Percentiles rank a stretch among this genome's conserved stretches.
Conservation (phyloP, 2,797 vertebrate genomes). For the Typhlichthys subterraneus region DNA sequence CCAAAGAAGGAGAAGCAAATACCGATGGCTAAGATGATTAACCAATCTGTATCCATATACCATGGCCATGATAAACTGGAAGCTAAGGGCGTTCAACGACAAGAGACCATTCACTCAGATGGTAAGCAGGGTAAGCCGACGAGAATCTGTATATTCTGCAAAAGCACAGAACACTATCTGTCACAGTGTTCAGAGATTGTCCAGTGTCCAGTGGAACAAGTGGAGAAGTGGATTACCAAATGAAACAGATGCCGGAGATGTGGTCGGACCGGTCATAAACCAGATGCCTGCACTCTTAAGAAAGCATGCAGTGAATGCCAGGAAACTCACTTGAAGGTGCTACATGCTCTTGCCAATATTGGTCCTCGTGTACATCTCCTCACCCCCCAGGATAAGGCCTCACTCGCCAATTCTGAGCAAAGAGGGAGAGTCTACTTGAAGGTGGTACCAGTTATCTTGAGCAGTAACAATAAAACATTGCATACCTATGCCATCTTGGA, state of each 20-base stretch:
- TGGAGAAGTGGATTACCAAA: neutral
- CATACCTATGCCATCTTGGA: constrained; percentile 6
- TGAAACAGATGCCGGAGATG: neutral
- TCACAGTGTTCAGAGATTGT: constrained; percentile 1
- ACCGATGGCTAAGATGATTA: neutral
- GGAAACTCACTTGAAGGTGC: neutral
- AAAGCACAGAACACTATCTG: neutral
- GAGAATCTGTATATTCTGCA: neutral
- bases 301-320: constrained; percentile 6
- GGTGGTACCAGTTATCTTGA: constrained; percentile 1
- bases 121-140: neutral
- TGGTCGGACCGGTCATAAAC: neutral
- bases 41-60: neutral
- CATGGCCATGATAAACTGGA: neutral
- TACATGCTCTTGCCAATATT: neutral
- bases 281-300: neutral
- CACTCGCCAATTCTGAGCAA: constrained; percentile 1
- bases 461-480: neutral
- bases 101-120: neutral
- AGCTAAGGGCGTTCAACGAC: neutral
- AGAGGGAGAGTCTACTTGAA: neutral
- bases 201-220: neutral
- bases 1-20: neutral
- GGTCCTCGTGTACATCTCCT: neutral
- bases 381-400: neutral